phyloP scores from a whole-genome alignment of 2,113 vertebrate genomes.

The Pelobates fuscus region DNA sequence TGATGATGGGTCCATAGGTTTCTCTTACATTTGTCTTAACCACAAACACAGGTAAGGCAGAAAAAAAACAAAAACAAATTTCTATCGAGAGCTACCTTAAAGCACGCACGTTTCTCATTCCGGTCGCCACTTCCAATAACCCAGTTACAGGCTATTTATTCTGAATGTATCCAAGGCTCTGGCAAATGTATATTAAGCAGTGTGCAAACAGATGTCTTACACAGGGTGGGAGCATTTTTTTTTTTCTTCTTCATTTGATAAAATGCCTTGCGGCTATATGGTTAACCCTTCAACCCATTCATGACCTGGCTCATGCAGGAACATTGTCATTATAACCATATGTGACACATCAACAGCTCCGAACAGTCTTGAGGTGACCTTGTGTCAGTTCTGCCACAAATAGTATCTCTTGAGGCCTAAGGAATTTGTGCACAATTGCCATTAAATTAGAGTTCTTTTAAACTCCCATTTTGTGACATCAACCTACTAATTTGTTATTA shows the following conservation, averaged over 20 bases:
- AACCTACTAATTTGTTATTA: constrained; percentile 30
- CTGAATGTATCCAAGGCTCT: constrained; percentile 14
- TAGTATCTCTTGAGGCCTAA: constrained; percentile 49
- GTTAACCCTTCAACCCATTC: constrained; percentile 49
- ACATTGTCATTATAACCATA: constrained; percentile 51
- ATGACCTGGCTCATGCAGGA: constrained; percentile 43
- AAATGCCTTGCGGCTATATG: constrained; percentile 49
- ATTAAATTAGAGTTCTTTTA: constrained; percentile 46
- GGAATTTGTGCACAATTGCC: constrained; percentile 46
- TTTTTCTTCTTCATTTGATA: constrained; percentile 36
- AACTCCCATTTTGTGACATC: constrained; percentile 19
- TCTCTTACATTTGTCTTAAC: background rate
- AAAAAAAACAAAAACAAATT: constrained; percentile 7
- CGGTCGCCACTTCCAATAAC: constrained; percentile 19
- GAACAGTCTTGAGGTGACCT: constrained; percentile 48
- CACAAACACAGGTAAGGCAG: constrained; percentile 31
- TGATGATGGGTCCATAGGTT: background rate
- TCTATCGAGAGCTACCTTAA: constrained; percentile 1
- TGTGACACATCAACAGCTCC: constrained; percentile 47
- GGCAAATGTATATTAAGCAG: constrained; percentile 19
- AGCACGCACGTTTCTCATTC: background rate
- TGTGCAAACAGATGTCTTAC: constrained; percentile 40
- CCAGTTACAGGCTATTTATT: constrained; percentile 42
- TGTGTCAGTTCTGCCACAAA: constrained; percentile 46
- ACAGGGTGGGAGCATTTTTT: constrained; percentile 29